Evolutionary conservation across 2,797 vertebrate genomes (phyloP).

Genomic region (Allobates femoralis): DNA sequence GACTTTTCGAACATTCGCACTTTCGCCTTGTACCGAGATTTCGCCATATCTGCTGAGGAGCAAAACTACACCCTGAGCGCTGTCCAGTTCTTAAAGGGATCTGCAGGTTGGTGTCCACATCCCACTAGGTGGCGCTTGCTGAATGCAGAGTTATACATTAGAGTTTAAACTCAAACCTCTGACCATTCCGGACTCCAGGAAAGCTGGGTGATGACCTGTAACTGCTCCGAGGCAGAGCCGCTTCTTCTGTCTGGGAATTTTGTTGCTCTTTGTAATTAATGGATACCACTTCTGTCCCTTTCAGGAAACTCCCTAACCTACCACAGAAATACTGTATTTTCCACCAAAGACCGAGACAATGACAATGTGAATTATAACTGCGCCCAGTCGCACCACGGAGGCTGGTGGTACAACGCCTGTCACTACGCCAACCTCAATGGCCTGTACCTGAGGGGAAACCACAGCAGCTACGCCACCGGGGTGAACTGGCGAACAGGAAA

Average conservation of each 20-base stretch:
- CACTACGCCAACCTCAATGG: conserved; percentile 71
- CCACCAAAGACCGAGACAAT: conserved; percentile 68
- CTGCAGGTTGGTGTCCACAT: conserved; percentile 8
- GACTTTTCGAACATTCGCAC: conserved; percentile 18
- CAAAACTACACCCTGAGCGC: conserved; percentile 16
- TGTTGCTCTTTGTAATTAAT: too few species aligned
- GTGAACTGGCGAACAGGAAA: conserved; percentile 68
- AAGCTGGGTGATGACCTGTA: too few species aligned
- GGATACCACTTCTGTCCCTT: not conserved
- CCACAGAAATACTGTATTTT: conserved; percentile 66
- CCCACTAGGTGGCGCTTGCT: too few species aligned
- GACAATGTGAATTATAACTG: conserved; percentile 51
- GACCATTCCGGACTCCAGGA: too few species aligned
- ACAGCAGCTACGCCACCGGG: conserved; percentile 63
- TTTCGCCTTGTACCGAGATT: conserved; percentile 30
- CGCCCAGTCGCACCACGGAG: conserved; percentile 57
- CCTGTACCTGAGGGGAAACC: conserved; percentile 64
- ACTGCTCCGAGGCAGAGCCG: too few species aligned
- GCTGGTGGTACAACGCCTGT: conserved; percentile 67
- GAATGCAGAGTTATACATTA: too few species aligned
- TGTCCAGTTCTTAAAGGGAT: not conserved
- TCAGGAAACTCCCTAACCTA: conserved; percentile 67
- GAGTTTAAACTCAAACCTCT: too few species aligned
- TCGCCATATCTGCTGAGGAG: not conserved
- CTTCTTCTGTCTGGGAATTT: too few species aligned